Evolutionary conservation across 2,888 invertebrate genomes (phyloP).

Genomic region (Troides helena): DNA sequence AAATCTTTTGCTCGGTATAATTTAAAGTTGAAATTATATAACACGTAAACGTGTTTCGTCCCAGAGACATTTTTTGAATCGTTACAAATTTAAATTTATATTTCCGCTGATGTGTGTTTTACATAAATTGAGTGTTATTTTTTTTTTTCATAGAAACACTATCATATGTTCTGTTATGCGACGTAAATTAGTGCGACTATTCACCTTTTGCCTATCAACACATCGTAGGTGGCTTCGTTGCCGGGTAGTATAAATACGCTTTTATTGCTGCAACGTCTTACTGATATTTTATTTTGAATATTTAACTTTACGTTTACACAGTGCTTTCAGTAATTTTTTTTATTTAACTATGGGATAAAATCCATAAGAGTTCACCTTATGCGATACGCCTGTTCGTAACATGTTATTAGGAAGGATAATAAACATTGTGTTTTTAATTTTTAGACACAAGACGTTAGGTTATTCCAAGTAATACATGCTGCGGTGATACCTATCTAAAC

Average conservation of each 20-base stretch:
- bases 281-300: conserved; percentile 31
- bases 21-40: conserved; percentile 4
- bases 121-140: conserved; percentile 41
- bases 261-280: conserved; percentile 45
- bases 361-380: too few relatives aligned
- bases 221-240: conserved; percentile 48
- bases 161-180: conserved; percentile 56
- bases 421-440: too few relatives aligned
- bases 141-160: conserved; percentile 59
- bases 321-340: not conserved
- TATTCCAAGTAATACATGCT: too few relatives aligned
- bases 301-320: not conserved
- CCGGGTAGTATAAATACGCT: conserved; percentile 52
- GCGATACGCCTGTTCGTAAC: too few relatives aligned
- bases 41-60: conserved; percentile 3
- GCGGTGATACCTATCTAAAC: too few relatives aligned
- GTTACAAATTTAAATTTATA: conserved; percentile 27
- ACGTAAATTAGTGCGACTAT: conserved; percentile 59
- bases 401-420: too few relatives aligned
- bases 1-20: not conserved
- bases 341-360: not conserved
- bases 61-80: not conserved
- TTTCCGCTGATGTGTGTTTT: conserved; percentile 21
- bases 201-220: conserved; percentile 57
- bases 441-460: too few relatives aligned